Evolutionary conservation across 2,113 vertebrate species (phyloP), one percentile per base, ranked within the genome.

Genomic region (Corythaeola cristata): DNA sequence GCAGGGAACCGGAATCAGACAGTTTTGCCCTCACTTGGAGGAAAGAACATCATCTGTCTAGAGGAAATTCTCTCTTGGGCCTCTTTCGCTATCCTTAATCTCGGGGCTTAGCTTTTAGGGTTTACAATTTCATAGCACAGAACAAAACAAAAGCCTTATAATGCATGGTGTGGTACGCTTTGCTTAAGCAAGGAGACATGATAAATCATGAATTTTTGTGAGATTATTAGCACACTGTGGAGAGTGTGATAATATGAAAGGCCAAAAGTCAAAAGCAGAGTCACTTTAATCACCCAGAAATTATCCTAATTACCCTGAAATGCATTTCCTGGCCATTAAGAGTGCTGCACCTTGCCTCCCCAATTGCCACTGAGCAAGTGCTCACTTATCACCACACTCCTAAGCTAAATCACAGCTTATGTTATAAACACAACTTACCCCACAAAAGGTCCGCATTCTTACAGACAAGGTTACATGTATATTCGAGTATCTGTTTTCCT

Each of bases 1-100:
- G 7, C 68, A 62, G 0, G 8, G 15, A 81, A 52, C 6, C 5
- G 3, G 35, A 67, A 60, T 8, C 0, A 0, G 13, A 7, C 8
- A 39, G 28, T n/a, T 85, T 73, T 50, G 6, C 22, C 7, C 19
- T 55, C 12, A 44, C 45, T 27, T 69, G 17, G 26, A 76, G 39
- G 52, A 89, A 63, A 59, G 1, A 50, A 7, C 4, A 1, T 41
- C 12, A n/a, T 37, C 15, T 77, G 16, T 23, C 45, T 28, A 37
- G 17, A 50, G 30, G 12, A 81, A 91, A 47, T 44, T 77, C 6
- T 56, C 41, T 28, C 30, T 32, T 37, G 5, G 17, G 19, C 10
- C 11, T 94, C 20, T 33, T 83, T 92, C 69, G 6, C 62, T n/a
- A 30, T 72, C 11, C 3, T 63, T 91, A 53, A 49, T 89, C 26